Evolutionary conservation across 1,140 invertebrate genomes (phyloP).

Genomic region (Xylocopa sonorina): DNA sequence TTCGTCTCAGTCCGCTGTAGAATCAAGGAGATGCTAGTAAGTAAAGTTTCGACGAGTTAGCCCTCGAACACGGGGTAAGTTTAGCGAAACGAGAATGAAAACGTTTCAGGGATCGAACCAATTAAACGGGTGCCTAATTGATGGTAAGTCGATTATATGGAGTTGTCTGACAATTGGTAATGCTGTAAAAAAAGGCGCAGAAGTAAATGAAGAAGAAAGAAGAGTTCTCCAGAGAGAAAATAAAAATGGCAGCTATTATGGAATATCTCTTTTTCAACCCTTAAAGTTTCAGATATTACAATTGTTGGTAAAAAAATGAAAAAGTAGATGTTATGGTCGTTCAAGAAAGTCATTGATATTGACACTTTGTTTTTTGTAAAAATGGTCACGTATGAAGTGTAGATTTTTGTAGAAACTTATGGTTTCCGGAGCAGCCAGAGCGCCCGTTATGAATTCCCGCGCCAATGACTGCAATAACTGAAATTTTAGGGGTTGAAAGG

Average conservation of each 20-base stretch:
- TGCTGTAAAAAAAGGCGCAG: background rate
- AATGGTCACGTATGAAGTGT: too few relatives aligned
- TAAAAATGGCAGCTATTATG: background rate
- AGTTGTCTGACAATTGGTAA: background rate
- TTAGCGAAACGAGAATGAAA: background rate
- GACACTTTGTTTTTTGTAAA: too few relatives aligned
- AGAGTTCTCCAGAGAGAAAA: constrained; percentile 9
- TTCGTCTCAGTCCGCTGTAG: background rate
- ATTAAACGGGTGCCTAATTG: constrained; percentile 47
- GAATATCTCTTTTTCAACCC: too few relatives aligned
- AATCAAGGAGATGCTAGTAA: background rate
- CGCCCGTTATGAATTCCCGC: constrained; percentile 11
- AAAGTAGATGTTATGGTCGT: too few relatives aligned
- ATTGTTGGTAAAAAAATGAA: too few relatives aligned
- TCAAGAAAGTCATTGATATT: too few relatives aligned
- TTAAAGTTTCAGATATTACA: too few relatives aligned
- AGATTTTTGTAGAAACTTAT: too few relatives aligned
- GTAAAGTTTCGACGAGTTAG: background rate
- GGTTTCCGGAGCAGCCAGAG: too few relatives aligned
- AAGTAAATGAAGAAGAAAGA: background rate
- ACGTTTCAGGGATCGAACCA: background rate
- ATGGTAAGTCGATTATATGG: constrained; percentile 44
- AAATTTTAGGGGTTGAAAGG: constrained; percentile 13
- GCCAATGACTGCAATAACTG: constrained; percentile 18
- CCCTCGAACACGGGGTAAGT: too few relatives aligned